Evolutionary conservation across 2,888 invertebrate species (phyloP), one percentile per base, ranked within the genome.

Genomic region (Pseudococcus longispinus): DNA sequence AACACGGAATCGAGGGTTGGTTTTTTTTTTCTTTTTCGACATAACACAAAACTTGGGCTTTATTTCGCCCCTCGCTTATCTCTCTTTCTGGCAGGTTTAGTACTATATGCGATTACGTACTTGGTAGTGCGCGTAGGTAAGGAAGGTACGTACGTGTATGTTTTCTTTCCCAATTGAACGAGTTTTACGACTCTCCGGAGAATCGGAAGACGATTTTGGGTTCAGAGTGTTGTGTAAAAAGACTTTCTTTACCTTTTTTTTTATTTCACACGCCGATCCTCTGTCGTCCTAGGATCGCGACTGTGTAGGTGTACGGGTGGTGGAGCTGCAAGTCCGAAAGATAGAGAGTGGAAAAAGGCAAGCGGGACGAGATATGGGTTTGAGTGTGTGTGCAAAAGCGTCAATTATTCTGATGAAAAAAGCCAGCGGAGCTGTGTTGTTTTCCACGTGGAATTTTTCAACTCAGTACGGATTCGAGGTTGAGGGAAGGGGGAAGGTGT

Each of bases 171-270:
- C 84, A 51, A 84, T 84, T 84, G 84, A 84, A 29, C 84, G 84
- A 55, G 84, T 84, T 84, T 84, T 84, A 84, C 84, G 84, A 84
- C 84, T 84, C 84, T 37, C 84, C 60, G 55, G 60, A 84, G 84
- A 84, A 84, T 60, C 60, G 29, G 60, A 84, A 51, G 84, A 84
- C 84, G 60, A 84, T 84, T 84, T 84, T 44, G 55, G 60, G 20
- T 20, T 55, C 26, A 20, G 83, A 83, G 29, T 83, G 65, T 65
- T 65, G 23, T 65, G 65, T 11, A 65, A 26, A 65, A 18, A 37
- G 51, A 37, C 32, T 84, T 60, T 84, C 55, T 84, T 55, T 51
- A 51, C 55, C 60, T 60, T 84, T 84, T 37, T 37, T 37, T 37
- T 84, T 83, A 29, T 51, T 83, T 51, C 51, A 5, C 51, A 51